These are phyloP conservation scores for Cremastinae sp. DNA, from an alignment of 2,888 invertebrate genomes.

Conservation along the genomic window DNA sequence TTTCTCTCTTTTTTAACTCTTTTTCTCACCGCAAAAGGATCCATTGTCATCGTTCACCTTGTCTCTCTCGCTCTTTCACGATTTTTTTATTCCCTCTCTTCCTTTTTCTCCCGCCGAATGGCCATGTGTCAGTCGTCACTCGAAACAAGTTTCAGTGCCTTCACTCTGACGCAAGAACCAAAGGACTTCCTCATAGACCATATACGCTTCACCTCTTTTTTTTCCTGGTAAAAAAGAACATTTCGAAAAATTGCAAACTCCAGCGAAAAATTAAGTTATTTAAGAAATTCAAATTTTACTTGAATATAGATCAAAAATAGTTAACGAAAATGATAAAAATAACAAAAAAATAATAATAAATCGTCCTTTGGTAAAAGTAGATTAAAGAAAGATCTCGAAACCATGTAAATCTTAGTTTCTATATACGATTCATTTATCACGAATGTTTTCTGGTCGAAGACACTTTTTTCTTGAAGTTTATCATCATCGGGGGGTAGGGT, in stretches of 20 bases:
- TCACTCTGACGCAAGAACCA: constrained; percentile 51
- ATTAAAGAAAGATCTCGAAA: too few species aligned
- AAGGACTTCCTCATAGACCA: constrained; percentile 39
- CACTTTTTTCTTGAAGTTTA: constrained; percentile 14
- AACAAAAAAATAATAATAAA: too few species aligned
- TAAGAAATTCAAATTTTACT: too few species aligned
- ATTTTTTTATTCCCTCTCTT: constrained; percentile 17
- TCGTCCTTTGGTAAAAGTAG: too few species aligned
- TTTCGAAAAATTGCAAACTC: constrained; percentile 13
- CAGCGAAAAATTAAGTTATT: constrained; percentile 1
- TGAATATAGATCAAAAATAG: too few species aligned
- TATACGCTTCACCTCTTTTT: too few species aligned
- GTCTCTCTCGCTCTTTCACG: constrained; percentile 33
- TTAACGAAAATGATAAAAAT: too few species aligned
- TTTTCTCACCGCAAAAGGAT: constrained; percentile 76
- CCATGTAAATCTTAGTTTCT: too few species aligned
- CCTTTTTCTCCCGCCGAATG: constrained; percentile 54
- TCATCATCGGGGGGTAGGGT: constrained; percentile 5
- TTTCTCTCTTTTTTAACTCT: constrained; percentile 68
- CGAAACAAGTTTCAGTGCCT: constrained; percentile 75
- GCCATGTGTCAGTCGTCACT: constrained; percentile 66
- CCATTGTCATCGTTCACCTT: constrained; percentile 75
- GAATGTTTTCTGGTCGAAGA: too few species aligned
- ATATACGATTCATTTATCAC: too few species aligned
- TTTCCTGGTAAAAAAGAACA: constrained; percentile 7